Evolutionary conservation across 2,888 invertebrate genomes (phyloP).

Genomic region (Drosophila seclusa): DNA sequence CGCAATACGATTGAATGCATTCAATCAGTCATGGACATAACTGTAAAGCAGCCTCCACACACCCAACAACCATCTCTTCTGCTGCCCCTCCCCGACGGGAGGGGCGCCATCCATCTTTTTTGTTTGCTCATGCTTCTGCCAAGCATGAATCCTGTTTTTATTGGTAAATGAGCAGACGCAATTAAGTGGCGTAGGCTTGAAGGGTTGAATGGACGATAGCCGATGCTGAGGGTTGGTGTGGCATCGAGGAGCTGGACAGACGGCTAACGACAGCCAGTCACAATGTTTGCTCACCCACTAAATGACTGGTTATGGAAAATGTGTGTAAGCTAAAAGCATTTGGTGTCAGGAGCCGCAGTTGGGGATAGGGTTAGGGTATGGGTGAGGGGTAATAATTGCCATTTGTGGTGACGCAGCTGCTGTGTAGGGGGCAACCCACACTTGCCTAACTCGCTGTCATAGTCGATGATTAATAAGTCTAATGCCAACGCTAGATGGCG

Average conservation of each 20-base stretch:
- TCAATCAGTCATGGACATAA: not conserved
- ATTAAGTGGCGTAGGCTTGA: slow-evolving; percentile 59
- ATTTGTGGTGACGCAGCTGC: slow-evolving; percentile 61
- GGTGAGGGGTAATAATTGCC: not conserved
- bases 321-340: slow-evolving; percentile 31
- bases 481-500: slow-evolving; percentile 43
- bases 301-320: slow-evolving; percentile 48
- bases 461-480: slow-evolving; percentile 60
- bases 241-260: slow-evolving; percentile 25
- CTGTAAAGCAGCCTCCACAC: slow-evolving; percentile 4
- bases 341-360: not conserved
- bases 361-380: not conserved
- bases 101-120: slow-evolving; percentile 7
- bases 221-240: not conserved
- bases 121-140: slow-evolving; percentile 22
- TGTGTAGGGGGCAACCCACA: slow-evolving; percentile 6
- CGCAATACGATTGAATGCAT: slow-evolving; percentile 19
- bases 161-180: slow-evolving; percentile 72
- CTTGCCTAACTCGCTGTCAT: slow-evolving; percentile 27
- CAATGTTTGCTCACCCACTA: slow-evolving; percentile 23
- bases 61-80: not conserved
- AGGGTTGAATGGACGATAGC: slow-evolving; percentile 31
- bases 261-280: slow-evolving; percentile 61
- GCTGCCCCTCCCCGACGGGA: too few species aligned
- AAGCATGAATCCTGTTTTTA: slow-evolving; percentile 62